Base-by-base conservation (phyloP, 2,888 invertebrate species). In the Gari tellinella region DNA sequence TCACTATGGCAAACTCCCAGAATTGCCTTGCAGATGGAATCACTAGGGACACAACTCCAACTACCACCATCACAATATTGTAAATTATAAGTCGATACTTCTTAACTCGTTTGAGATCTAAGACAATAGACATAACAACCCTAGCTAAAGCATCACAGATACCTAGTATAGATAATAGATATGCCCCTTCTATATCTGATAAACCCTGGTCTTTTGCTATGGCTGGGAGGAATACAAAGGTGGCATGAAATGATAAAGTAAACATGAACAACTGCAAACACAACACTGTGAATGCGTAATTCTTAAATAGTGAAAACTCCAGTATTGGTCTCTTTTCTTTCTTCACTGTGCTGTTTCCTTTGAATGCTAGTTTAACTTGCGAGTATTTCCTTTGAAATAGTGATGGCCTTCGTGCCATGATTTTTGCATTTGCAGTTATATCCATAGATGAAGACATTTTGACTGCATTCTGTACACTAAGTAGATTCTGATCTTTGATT, bases 181-280 rank as follows among this genome's bases (percentile, higher is more conserved):
- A 74, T 5, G 88, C 87, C 15, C 83, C 83, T 5, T 86, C 72
- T 7, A 82, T 57, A 17, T 77, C 70, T 17, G 77, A 60, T 7
- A 82, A 46, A 0, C 85, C 86, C 12, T 68, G 66, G n/a, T 83
- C 82, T 57, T 76, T 79, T 0, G 84, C 84, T 51, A 86, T 68
- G 14, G 88, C 79, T 15, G 88, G 88, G 21, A 87, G 72, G 61
- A 87, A 88, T 5, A 84, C 81, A 65, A 87, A 86, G 2, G 85
- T 83, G 0, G 79, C 67, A 45, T 85, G 81, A 46, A 80, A 85
- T 2, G 85, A 78, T 15, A 83, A 26, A 0, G 85, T 83, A 46
- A 82, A 83, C 21, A 85, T 37, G 45, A 76, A 61, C 48, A 83
- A 75, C 26, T 82, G 79, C 45, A 83, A 31, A 68, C 83, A 83